Percentiles rank a stretch among this genome's conserved stretches.
phyloP scores from a whole-genome alignment of 2,113 vertebrate genomes.

The Gulo gulo region DNA sequence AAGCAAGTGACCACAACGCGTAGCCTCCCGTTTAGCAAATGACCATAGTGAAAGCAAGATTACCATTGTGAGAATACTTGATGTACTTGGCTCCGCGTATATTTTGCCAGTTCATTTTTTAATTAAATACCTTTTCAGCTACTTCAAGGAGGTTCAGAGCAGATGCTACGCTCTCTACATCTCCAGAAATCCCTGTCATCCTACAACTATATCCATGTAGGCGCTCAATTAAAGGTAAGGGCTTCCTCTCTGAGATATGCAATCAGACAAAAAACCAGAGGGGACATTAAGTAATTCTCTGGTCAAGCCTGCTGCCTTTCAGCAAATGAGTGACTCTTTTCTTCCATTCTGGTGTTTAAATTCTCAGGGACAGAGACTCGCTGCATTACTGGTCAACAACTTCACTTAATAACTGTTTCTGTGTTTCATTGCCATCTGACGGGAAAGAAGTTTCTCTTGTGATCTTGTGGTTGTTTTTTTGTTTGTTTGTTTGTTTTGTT shows the following conservation, averaged over 20 bases:
- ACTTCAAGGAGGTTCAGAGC: conserved; percentile 94
- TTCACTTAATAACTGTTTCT: not conserved
- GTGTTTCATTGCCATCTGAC: not conserved
- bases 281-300: not conserved
- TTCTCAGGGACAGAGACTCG: not conserved
- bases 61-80: not conserved
- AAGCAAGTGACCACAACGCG: not conserved
- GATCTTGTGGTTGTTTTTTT: not conserved
- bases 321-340: not conserved
- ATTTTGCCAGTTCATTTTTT: conserved; percentile 36
- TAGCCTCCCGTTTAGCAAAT: not conserved
- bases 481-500: not conserved
- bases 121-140: conserved; percentile 83
- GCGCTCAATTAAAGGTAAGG: conserved; percentile 93
- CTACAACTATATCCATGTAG: conserved; percentile 92
- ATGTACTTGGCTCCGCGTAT: not conserved
- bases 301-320: not conserved
- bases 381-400: not conserved
- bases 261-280: not conserved
- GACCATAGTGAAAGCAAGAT: not conserved
- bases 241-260: not conserved
- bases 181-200: conserved; percentile 91
- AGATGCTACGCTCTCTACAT: conserved; percentile 91
- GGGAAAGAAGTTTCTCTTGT: not conserved
- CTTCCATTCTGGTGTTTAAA: conserved; percentile 20